These are phyloP conservation scores for Varanus komodoensis DNA, from an alignment of 2,113 vertebrate genomes.

Conservation along the genomic window DNA sequence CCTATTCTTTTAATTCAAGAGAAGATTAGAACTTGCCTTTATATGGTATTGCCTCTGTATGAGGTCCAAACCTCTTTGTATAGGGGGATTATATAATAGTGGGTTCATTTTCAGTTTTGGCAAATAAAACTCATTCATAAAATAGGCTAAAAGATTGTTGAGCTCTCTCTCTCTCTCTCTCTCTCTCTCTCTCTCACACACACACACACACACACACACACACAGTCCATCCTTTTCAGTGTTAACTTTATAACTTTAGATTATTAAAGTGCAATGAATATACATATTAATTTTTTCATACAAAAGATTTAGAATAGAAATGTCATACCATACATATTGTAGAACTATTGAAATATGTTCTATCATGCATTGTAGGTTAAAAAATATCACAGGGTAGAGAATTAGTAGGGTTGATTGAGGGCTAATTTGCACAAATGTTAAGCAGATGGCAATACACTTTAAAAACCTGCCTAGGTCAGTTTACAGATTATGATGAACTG, in stretches of 20 bases:
- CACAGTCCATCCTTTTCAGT: not conserved
- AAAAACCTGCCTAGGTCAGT: not conserved
- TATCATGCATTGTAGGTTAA: not conserved
- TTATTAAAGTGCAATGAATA: not conserved
- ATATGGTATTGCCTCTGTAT: not conserved
- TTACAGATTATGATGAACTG: not conserved
- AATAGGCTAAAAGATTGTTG: not conserved
- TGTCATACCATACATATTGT: not conserved
- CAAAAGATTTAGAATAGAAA: not conserved
- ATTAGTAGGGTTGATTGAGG: not conserved
- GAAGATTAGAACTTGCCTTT: not conserved
- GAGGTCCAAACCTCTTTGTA: not conserved
- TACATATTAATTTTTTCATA: not conserved
- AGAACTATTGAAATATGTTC: not conserved
- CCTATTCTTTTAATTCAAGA: conserved; percentile 14
- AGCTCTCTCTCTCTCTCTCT: not conserved
- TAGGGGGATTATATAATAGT: conserved; percentile 14
- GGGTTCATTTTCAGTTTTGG: conserved; percentile 10
- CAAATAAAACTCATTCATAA: not conserved
- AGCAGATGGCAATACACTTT: not conserved
- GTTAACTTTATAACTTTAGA: not conserved
- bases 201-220: no score
- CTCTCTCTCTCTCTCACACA: no score
- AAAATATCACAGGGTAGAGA: not conserved
- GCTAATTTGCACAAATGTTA: not conserved